Evolutionary conservation across 2,113 vertebrate genomes (phyloP).

Genomic region (Heterochromis multidens): DNA sequence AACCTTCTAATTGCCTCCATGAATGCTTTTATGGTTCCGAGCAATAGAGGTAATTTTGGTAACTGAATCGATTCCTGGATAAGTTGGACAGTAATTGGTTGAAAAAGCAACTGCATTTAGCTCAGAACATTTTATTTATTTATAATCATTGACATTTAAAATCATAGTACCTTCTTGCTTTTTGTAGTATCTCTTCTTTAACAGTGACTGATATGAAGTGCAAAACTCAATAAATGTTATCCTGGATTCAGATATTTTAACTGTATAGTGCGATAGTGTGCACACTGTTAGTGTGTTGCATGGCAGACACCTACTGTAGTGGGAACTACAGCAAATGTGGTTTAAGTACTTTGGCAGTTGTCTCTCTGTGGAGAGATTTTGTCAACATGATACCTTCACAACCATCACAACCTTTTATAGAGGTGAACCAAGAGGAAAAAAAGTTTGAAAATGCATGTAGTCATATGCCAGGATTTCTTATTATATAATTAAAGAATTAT

Average conservation of each 20-base stretch:
- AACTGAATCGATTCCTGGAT: constrained; percentile 12
- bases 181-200: neutral
- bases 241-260: neutral
- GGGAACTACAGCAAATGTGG: neutral
- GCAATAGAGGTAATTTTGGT: constrained; percentile 29
- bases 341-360: neutral
- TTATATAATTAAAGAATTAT: neutral
- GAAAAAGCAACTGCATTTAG: neutral
- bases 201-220: neutral
- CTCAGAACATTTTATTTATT: constrained; percentile 14
- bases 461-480: neutral
- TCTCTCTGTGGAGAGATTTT: neutral
- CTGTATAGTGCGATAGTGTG: neutral
- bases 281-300: neutral
- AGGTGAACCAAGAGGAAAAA: neutral
- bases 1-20: constrained; percentile 63
- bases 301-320: neutral
- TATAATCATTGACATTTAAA: neutral
- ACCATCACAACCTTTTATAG: neutral
- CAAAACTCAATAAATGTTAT: neutral
- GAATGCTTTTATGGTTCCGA: constrained; percentile 48
- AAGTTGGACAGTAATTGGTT: constrained; percentile 8
- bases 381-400: neutral
- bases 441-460: neutral
- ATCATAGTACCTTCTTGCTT: neutral